Base-by-base conservation (phyloP, 2,888 invertebrate species). In the Drosophila cracens region DNA sequence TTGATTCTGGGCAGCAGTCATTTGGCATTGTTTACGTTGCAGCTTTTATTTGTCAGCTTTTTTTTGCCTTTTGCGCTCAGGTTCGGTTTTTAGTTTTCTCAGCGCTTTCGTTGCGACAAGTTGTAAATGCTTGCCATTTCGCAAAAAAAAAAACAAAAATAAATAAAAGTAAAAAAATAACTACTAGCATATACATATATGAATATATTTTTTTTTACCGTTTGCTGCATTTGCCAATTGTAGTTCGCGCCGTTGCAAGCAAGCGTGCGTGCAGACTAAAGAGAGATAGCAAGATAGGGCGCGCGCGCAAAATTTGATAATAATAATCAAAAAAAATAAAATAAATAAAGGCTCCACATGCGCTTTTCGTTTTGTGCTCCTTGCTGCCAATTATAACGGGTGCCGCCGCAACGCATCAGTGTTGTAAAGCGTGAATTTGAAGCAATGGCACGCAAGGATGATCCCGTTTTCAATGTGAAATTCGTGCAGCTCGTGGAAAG, bases 381-480 rank as follows among this genome's bases (percentile, higher is more conserved):
- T 84, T 68, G 29, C 61, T 66, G 67, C 52, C 57, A 64, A 40
- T 54, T 65, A n/a, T 65, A 72, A 72, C 74, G 76, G 70, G 63
- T 59, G 59, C 29, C 54, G 25, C 38, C 5, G 46, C 31, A 33
- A 29, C 43, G 38, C 21, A 69, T 36, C 70, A 79, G 82, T 81
- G 77, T 68, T 78, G 79, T 29, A 70, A 71, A 74, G 54, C 74
- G 65, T 49, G 16, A 25, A 48, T 36, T 36, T 11, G 7, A 11
- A 64, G 72, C 71, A 91, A 92, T 92, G 89, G 89, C 88, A 36
- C 92, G 92, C 79, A 92, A 92, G 91, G 92, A 92, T 76, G 92
- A 92, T 92, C 92, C 92, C 72, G 92, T 92, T 56, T 91, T 92
- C 78, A 92, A 92, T 87, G 92, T 92, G 62, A 90, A 91, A 70